Evolutionary conservation across 30 jellyfish, hydroid and myxozoan species (phyloP).

Genomic region (Aurelia coerulea): DNA sequence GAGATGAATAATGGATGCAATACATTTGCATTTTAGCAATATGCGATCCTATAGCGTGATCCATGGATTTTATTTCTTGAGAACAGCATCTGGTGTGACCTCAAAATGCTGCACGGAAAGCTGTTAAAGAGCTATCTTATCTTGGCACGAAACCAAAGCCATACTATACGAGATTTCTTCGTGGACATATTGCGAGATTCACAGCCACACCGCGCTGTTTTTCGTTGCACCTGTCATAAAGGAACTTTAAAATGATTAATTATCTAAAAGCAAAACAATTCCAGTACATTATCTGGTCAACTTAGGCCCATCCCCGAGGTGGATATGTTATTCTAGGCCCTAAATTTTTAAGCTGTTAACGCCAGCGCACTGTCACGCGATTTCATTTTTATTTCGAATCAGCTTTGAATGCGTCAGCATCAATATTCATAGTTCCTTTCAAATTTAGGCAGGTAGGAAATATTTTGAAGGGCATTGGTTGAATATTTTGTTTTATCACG

Average conservation of each 20-base stretch:
- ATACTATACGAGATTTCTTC: background rate
- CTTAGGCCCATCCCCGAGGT: slow-evolving; percentile 4
- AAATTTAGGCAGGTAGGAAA: background rate
- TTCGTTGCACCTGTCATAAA: slow-evolving; percentile 10
- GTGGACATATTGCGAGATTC: slow-evolving; percentile 7
- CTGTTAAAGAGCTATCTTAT: slow-evolving; percentile 58
- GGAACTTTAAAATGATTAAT: slow-evolving; percentile 19
- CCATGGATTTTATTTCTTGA: slow-evolving; percentile 58
- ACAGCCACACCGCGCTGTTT: slow-evolving; percentile 17
- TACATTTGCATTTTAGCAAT: slow-evolving; percentile 31
- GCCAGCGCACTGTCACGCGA: slow-evolving; percentile 33
- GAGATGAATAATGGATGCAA: slow-evolving; percentile 29
- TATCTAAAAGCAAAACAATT: background rate
- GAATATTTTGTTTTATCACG: slow-evolving; percentile 4
- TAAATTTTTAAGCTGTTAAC: background rate
- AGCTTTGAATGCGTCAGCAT: background rate
- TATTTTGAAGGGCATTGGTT: background rate
- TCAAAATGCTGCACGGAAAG: slow-evolving; percentile 72
- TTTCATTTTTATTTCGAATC: background rate
- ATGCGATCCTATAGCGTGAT: slow-evolving; percentile 63
- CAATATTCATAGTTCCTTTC: background rate
- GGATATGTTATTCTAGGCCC: background rate
- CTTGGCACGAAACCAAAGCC: slow-evolving; percentile 70
- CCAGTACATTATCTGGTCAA: background rate
- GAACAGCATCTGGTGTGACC: slow-evolving; percentile 69